Evolutionary conservation across 2,113 vertebrate genomes (phyloP).

Genomic region (Ptychochromis oligacanthus): DNA sequence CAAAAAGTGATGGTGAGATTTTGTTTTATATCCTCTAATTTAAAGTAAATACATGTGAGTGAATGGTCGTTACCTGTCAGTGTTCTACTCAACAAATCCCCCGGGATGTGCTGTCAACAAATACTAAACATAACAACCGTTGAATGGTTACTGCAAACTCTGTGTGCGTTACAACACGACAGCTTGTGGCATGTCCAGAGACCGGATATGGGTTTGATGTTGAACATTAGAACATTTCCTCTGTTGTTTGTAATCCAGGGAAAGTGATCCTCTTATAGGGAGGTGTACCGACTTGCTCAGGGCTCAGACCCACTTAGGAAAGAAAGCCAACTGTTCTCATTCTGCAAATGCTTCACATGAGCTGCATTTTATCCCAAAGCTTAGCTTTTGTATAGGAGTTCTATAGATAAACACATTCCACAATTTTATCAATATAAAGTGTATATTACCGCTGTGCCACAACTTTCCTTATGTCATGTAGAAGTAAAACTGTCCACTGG

Average conservation of each 20-base stretch:
- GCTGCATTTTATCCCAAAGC: conserved; percentile 27
- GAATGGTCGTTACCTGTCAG: conserved; percentile 2
- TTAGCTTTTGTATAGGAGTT: conserved; percentile 3
- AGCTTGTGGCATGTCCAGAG: conserved; percentile 26
- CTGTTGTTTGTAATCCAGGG: conserved; percentile 58
- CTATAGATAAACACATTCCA: conserved; percentile 60
- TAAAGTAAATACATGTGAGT: neutral
- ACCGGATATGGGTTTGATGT: conserved; percentile 36
- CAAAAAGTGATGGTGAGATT: neutral
- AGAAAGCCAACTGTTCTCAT: conserved; percentile 32
- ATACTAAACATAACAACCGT: neutral
- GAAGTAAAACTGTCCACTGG: neutral
- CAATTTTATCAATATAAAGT: neutral
- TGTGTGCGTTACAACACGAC: conserved; percentile 35
- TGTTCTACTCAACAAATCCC: neutral
- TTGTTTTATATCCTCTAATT: neutral
- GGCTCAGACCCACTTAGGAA: conserved; percentile 58
- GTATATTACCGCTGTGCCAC: conserved; percentile 9
- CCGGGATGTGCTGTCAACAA: conserved; percentile 8
- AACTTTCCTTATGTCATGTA: conserved; percentile 4
- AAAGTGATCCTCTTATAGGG: conserved; percentile 65
- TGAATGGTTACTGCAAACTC: conserved; percentile 33
- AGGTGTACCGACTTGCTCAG: conserved; percentile 44
- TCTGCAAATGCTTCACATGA: neutral
- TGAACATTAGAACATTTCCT: conserved; percentile 33